Conservation (phyloP, 64 coral and sea anemone genomes). For the Acropora tenuis region DNA sequence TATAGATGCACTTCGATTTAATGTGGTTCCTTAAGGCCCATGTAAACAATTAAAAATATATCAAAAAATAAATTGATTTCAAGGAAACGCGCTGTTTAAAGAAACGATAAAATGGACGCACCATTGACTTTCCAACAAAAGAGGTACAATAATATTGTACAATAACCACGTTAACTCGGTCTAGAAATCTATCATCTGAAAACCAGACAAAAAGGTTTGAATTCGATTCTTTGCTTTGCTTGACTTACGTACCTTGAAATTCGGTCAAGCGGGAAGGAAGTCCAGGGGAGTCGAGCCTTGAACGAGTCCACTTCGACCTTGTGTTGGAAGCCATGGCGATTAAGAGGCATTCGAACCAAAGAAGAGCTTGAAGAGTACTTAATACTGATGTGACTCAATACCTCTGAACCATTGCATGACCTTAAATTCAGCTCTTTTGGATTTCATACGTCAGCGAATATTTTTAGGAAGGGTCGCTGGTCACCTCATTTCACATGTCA, state of each 20-base stretch:
- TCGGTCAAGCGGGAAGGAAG: conserved; percentile 69
- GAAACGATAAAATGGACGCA: too few species aligned
- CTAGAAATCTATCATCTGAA: neutral
- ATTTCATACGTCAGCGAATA: too few species aligned
- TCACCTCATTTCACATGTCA: conserved; percentile 21
- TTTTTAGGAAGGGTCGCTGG: neutral
- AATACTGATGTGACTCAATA: neutral
- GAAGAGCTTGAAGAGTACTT: neutral
- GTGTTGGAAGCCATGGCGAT: conserved; percentile 41
- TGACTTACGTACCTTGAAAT: conserved; percentile 70
- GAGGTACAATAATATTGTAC: too few species aligned
- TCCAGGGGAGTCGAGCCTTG: conserved; percentile 76
- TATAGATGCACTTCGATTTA: too few species aligned
- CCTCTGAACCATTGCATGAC: neutral
- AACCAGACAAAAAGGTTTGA: neutral
- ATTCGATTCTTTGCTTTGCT: too few species aligned
- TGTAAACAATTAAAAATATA: too few species aligned
- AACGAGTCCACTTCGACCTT: conserved; percentile 88
- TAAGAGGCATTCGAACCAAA: neutral
- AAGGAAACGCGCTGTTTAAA: too few species aligned
- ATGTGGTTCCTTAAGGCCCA: too few species aligned
- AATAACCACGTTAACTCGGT: neutral
- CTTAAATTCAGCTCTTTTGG: neutral
- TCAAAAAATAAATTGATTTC: too few species aligned
- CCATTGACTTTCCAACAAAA: too few species aligned